Evolutionary conservation across 2,113 vertebrate species (phyloP).

Genomic region (Hippolais icterina): DNA sequence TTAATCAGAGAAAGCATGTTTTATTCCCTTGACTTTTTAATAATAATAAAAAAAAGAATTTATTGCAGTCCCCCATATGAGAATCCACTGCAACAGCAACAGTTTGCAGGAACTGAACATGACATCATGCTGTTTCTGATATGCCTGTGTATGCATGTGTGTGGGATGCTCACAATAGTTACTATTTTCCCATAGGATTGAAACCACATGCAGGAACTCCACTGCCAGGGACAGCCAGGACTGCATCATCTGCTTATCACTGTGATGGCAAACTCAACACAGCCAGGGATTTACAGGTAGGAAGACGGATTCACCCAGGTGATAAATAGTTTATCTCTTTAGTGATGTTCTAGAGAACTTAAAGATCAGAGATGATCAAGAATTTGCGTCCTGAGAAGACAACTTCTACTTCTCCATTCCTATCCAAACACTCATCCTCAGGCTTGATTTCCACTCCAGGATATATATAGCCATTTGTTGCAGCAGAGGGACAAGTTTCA

Average conservation of each 20-base stretch:
- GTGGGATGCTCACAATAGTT: background rate
- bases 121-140: background rate
- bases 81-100: background rate
- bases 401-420: background rate
- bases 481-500: background rate
- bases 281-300: background rate
- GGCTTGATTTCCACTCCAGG: background rate
- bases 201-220: background rate
- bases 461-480: background rate
- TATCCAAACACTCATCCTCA: background rate
- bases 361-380: background rate
- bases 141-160: fast-evolving
- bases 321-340: background rate
- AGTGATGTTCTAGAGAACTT: background rate
- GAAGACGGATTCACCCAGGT: background rate
- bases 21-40: background rate
- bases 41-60: background rate
- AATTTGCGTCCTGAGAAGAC: background rate
- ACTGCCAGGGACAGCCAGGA: background rate
- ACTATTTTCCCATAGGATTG: background rate
- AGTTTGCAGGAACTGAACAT: background rate
- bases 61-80: background rate
- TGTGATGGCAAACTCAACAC: fast-evolving
- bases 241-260: background rate
- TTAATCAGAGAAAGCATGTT: background rate